phyloP scores from a whole-genome alignment of 2,797 vertebrate species.

The Ceryle rudis region DNA sequence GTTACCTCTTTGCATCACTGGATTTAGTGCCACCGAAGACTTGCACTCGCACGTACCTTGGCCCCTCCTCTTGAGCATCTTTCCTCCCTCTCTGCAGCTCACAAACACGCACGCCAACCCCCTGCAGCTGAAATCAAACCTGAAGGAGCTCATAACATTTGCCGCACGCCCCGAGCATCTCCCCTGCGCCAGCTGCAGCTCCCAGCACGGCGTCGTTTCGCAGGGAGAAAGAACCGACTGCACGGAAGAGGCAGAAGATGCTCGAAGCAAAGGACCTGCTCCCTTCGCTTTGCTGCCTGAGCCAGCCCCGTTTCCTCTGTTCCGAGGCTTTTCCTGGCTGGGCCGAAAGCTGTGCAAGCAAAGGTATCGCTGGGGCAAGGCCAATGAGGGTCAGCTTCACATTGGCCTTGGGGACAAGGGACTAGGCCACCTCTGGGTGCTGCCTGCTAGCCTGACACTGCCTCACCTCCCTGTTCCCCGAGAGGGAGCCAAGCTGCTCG shows the following conservation, averaged over 20 bases:
- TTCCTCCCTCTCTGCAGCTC: neutral
- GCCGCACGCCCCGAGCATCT: neutral
- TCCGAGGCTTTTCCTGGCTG: neutral
- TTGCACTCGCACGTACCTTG: neutral
- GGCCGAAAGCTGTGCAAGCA: neutral
- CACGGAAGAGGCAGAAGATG: too few species aligned
- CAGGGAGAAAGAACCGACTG: too few species aligned
- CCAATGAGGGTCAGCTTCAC: neutral
- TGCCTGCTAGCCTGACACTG: neutral
- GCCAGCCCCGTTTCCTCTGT: neutral
- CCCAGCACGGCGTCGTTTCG: too few species aligned
- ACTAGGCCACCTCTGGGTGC: neutral
- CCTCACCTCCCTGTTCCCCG: neutral
- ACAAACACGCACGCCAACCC: neutral
- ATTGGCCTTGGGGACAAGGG: neutral
- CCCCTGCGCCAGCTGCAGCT: neutral
- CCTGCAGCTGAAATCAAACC: neutral
- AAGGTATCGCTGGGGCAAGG: neutral
- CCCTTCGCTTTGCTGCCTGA: neutral
- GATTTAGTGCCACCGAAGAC: neutral
- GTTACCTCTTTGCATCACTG: neutral
- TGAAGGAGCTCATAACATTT: neutral
- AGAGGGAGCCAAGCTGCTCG: neutral
- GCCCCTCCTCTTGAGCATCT: neutral
- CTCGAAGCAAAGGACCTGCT: too few species aligned